phyloP scores from a whole-genome alignment of 2,888 invertebrate genomes.

The Drosophila kambysellisi region DNA sequence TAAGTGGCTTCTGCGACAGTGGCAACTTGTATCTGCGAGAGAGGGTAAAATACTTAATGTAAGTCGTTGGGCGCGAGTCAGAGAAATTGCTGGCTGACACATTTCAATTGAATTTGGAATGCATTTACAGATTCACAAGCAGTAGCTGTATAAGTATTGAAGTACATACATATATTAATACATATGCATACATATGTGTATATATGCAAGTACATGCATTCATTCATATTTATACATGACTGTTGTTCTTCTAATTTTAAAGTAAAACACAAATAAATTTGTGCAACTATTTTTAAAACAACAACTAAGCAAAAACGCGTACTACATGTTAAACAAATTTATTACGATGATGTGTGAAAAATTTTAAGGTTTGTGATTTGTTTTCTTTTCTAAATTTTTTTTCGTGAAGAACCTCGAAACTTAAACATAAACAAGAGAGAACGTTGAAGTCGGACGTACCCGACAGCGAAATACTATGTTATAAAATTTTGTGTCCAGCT shows the following conservation, averaged over 20 bases:
- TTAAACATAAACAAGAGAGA: slow-evolving; percentile 32
- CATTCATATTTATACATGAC: slow-evolving; percentile 4
- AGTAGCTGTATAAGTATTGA: not conserved
- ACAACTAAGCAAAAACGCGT: slow-evolving; percentile 23
- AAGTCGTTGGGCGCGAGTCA: slow-evolving; percentile 36
- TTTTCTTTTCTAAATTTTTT: slow-evolving; percentile 12
- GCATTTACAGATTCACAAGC: slow-evolving; percentile 18
- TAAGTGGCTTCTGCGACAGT: slow-evolving; percentile 16
- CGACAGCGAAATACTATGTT: too few relatives aligned
- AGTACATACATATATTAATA: slow-evolving; percentile 17
- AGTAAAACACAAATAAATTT: slow-evolving; percentile 67
- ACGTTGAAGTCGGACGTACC: too few relatives aligned
- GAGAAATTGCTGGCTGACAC: slow-evolving; percentile 70
- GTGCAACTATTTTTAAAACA: slow-evolving; percentile 73
- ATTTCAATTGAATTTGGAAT: slow-evolving; percentile 70
- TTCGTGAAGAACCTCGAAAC: slow-evolving; percentile 2
- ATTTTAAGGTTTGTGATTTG: slow-evolving; percentile 44
- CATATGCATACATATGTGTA: not conserved
- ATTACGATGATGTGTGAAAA: slow-evolving; percentile 71
- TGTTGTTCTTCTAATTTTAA: slow-evolving; percentile 37
- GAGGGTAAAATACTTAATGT: slow-evolving; percentile 28
- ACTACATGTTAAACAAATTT: slow-evolving; percentile 67
- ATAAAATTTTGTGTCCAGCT: too few relatives aligned
- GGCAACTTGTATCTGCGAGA: not conserved
- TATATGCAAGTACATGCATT: slow-evolving; percentile 1